Evolutionary conservation across 30 jellyfish, hydroid and myxozoan genomes (phyloP), one percentile per base, ranked within the genome.

Genomic region (Aurelia aurita complex sp. Pacific): DNA sequence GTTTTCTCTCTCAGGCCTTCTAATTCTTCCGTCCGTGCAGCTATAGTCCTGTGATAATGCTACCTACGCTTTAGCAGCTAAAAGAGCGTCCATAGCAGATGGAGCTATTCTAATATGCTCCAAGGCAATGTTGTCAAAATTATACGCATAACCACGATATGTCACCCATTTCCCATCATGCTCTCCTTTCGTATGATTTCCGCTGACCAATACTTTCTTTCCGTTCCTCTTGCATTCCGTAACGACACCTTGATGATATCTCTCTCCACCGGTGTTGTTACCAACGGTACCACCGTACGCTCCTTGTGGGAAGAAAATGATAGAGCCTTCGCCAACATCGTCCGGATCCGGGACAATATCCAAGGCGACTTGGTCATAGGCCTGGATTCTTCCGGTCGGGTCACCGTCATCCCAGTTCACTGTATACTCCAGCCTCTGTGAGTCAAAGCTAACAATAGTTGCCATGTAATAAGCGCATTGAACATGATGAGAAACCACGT

Each of bases 361-460:
- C 59, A 90, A 29, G 23, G 97, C 97, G 17, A 87, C 94, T 51
- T 83, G 91, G 34, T 90, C 67, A 64, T 76, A 90, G 29, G 84
- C 75, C 64, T 77, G 95, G 50, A 68, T 88, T 36, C 92, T 65
- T 16, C 97, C 97, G 7, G 91, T 64, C 17, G 92, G 95, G 80
- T 90, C 97, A 13, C 91, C 95, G 33, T 90, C 97, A 42, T 90
- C 97, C 97, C 97, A 90, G 60, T 83, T 59, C 50, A 90, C 97
- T 1, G 97, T 90, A 40, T 90, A 90, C 57, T 77, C 94, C 85
- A 90, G n/a, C 17, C 80, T 73, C 55, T 60, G 57, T 13, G 83
- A 6, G 52, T 90, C 74, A 84, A 73, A 90, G 52, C 86, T 68
- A 12, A 23, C 85, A 13, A 90, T 82, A 15, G 97, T 90, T 19